phyloP scores from a whole-genome alignment of 2,888 invertebrate species.

The Trachelus stipa region DNA sequence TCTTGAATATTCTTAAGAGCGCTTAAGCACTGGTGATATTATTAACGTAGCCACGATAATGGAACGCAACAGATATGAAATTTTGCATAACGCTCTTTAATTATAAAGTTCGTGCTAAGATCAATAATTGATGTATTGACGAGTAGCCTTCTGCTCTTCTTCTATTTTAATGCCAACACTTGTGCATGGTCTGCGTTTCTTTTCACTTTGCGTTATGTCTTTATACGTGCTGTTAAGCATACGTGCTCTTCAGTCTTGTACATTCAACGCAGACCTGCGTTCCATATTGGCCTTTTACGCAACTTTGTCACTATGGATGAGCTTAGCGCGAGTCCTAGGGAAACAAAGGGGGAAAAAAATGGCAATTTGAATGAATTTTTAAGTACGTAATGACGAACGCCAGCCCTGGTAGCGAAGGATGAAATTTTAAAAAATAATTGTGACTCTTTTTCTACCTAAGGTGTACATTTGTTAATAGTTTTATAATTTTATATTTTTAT shows the following conservation, averaged over 20 bases:
- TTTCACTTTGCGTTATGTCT: background rate
- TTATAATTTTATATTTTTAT: constrained; percentile 51
- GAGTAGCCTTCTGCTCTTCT: background rate
- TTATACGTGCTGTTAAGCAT: background rate
- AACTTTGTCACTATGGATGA: background rate
- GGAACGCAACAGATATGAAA: background rate
- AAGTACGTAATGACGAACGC: background rate
- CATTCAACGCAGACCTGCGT: background rate
- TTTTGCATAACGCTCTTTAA: background rate
- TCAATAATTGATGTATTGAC: background rate
- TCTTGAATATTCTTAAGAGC: background rate
- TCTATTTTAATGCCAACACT: background rate
- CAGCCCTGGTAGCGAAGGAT: background rate
- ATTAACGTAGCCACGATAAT: background rate
- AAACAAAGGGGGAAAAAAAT: background rate
- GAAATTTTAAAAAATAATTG: background rate
- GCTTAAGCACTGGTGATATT: background rate
- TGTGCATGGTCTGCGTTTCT: background rate
- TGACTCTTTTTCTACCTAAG: constrained; percentile 17
- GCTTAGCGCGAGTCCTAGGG: background rate
- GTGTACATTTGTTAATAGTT: constrained; percentile 65
- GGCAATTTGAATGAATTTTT: background rate
- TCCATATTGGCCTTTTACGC: background rate
- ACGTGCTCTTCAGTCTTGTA: background rate
- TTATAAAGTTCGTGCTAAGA: background rate